A percentile compares a stretch with the other conserved stretches of the same genome.
Conservation (phyloP, 2,888 invertebrate species). For the Himalopsyche anomala region DNA sequence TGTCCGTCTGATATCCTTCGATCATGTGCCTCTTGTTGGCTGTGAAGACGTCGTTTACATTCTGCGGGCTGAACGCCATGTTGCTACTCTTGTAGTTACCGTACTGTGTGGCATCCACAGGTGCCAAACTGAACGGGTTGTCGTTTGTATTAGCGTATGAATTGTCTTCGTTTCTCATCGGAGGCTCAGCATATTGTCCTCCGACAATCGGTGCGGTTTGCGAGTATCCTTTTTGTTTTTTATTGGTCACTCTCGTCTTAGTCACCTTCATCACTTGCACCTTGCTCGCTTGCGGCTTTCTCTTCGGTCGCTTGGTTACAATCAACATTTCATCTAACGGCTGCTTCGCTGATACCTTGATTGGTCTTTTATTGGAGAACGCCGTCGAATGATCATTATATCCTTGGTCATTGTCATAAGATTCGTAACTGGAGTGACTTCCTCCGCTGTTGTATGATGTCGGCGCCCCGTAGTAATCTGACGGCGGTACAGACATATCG, state of each 20-base stretch:
- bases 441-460: constrained; percentile 42
- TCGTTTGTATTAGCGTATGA: constrained; percentile 46
- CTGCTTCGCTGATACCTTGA: constrained; percentile 52
- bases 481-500: constrained; percentile 58
- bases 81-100: constrained; percentile 64
- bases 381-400: constrained; percentile 53
- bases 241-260: constrained; percentile 49
- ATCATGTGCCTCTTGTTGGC: constrained; percentile 61
- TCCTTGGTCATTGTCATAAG: constrained; percentile 36
- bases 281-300: constrained; percentile 52
- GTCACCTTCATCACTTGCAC: constrained; percentile 44
- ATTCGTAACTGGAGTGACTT: constrained; percentile 51
- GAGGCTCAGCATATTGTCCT: constrained; percentile 67
- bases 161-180: constrained; percentile 56
- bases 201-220: constrained; percentile 56
- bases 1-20: constrained; percentile 57
- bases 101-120: constrained; percentile 56
- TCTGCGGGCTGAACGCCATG: constrained; percentile 65
- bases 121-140: constrained; percentile 44
- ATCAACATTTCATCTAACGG: constrained; percentile 38
- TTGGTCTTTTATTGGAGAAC: constrained; percentile 60
- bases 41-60: constrained; percentile 65
- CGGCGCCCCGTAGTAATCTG: constrained; percentile 64
- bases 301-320: constrained; percentile 59
- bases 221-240: constrained; percentile 44